phyloP scores from a whole-genome alignment of 1,140 invertebrate species.

The Pantala flavescens region DNA sequence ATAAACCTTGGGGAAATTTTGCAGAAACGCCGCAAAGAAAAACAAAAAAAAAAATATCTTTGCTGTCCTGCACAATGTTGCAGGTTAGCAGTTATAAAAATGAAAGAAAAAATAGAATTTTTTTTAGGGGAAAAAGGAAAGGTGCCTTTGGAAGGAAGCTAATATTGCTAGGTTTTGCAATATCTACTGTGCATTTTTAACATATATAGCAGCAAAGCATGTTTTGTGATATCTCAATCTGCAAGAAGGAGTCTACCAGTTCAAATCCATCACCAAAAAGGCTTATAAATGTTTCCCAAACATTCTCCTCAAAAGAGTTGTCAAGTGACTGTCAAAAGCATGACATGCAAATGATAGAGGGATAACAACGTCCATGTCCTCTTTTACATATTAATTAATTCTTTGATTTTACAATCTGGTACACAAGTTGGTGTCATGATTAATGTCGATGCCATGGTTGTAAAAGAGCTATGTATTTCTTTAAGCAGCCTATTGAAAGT shows the following conservation, averaged over 20 bases:
- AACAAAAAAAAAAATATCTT: neutral
- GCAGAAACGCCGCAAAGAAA: neutral
- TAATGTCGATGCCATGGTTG: neutral
- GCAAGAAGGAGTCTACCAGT: conserved; percentile 22
- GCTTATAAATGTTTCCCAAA: conserved; percentile 16
- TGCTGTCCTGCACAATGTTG: neutral
- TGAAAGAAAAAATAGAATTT: conserved; percentile 3
- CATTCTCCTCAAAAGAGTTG: conserved; percentile 18
- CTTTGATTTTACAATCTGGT: neutral
- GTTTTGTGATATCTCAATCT: conserved; percentile 17
- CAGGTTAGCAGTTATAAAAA: conserved; percentile 3
- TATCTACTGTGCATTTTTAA: conserved; percentile 18
- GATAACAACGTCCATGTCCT: conserved; percentile 9
- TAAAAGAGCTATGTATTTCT: neutral
- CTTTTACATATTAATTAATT: conserved; percentile 10
- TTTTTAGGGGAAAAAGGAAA: neutral
- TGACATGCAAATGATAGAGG: conserved; percentile 23
- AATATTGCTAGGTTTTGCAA: conserved; percentile 11
- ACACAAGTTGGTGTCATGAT: conserved; percentile 9
- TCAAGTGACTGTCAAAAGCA: conserved; percentile 28
- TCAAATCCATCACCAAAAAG: conserved; percentile 24
- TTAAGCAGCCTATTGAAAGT: conserved; percentile 17
- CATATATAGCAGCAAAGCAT: conserved; percentile 20
- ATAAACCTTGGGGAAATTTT: neutral
- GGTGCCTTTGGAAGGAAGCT: neutral